Conservation (phyloP, 2,797 vertebrate species). For the Xyrichtys novacula region DNA sequence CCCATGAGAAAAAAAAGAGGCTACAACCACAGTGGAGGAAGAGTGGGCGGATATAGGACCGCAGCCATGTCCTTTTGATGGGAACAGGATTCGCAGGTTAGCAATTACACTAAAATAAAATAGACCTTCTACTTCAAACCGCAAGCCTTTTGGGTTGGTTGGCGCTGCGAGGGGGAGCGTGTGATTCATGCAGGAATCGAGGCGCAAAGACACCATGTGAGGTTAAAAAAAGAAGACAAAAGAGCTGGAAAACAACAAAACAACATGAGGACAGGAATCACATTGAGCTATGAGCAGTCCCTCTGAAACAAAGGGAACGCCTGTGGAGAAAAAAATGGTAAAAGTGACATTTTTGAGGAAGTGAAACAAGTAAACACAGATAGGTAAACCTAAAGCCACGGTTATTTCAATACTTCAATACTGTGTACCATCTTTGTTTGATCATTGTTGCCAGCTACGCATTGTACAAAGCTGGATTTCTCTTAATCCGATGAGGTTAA, state of each 20-base stretch:
- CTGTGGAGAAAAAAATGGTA: not conserved
- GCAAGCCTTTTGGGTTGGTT: conserved; percentile 17
- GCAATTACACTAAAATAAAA: conserved; percentile 52
- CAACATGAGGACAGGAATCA: conserved; percentile 19
- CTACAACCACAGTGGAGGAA: conserved; percentile 60
- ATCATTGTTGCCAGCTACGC: conserved; percentile 10
- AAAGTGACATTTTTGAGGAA: not conserved
- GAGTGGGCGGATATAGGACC: conserved; percentile 74
- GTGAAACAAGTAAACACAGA: not conserved
- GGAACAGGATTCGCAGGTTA: conserved; percentile 59
- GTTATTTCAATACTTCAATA: too few species aligned
- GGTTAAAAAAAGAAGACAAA: conserved; percentile 18
- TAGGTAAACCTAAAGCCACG: too few species aligned
- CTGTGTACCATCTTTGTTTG: too few species aligned
- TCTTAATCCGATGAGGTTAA: not conserved
- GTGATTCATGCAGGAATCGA: conserved; percentile 55
- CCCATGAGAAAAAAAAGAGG: conserved; percentile 29
- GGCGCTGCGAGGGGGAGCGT: conserved; percentile 28
- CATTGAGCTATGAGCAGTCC: not conserved
- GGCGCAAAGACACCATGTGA: conserved; percentile 13
- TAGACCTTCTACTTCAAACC: conserved; percentile 26
- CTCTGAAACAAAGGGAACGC: conserved; percentile 4
- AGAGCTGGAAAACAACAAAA: conserved; percentile 17
- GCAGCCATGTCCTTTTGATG: conserved; percentile 67
- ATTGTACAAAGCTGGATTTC: conserved; percentile 16